Base-by-base conservation (phyloP, 2,888 invertebrate species). In the Eupithecia inturbata region DNA sequence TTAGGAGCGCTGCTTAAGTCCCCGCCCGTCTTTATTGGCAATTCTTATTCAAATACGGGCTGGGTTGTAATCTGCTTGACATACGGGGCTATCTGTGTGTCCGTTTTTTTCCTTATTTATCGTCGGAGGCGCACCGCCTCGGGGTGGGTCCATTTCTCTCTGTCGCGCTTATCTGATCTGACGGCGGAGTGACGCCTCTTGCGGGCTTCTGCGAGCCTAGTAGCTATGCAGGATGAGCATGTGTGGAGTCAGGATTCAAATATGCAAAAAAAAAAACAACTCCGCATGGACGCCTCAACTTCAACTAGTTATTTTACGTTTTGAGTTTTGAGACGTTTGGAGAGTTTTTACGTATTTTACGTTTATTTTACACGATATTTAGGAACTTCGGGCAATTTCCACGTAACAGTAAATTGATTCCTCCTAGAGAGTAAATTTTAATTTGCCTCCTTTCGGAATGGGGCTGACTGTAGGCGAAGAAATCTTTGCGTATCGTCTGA, bases 21-120 rank as follows among this genome's bases (percentile, higher is more conserved):
- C 83, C 71, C 75, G 78, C 68, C 85, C 84, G 78, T 86, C 84
- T 85, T 91, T 92, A 92, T 92, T 92, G 91, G 89, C 92, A 89
- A 93, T 93, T 92, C 91, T 90, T 92, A 94, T 93, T 94, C 91
- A 93, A 93, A 93, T 92, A 91, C 87, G 88, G 88, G 84, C 83
- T 85, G 85, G 84, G 86, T 85, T 84, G 89, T 92, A 92, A 92
- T 93, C 92, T 89, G 85, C 82, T 87, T 89, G 92, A 92, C 93
- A 92, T 90, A 91, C 92, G 88, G 89, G 89, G 86, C 89, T 88
- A 90, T 91, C 89, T 89, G 86, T 83, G 83, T 89, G 91, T 90
- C 90, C 89, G 87, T 86, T 91, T 90, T 39, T 89, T 91, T 90
- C 89, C 86, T 91, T 93, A 92, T 92, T 93, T 92, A 91, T 91